These are phyloP conservation scores for Lucilia cuprina DNA, from an alignment of 1,140 invertebrate species.

Conservation along the genomic window DNA sequence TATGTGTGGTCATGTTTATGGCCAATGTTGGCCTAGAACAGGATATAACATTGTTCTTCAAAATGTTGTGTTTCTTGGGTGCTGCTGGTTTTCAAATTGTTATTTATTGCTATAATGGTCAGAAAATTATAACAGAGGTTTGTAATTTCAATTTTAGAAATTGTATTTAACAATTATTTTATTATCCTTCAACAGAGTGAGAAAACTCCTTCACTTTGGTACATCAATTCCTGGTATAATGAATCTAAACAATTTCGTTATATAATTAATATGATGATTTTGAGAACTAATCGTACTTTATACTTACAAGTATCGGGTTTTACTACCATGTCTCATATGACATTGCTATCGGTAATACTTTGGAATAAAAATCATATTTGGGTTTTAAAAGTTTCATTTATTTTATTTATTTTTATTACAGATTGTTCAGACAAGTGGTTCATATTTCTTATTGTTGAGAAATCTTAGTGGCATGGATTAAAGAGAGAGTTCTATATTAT, in stretches of 20 bases:
- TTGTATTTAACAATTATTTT: background rate
- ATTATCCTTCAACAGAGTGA: background rate
- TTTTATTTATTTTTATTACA: background rate
- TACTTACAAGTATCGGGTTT: constrained; percentile 22
- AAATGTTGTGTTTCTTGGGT: constrained; percentile 28
- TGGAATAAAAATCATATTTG: background rate
- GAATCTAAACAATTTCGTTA: constrained; percentile 28
- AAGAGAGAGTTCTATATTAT: background rate
- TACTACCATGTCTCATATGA: constrained; percentile 29
- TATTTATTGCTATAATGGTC: constrained; percentile 21
- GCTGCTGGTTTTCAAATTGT: constrained; percentile 20
- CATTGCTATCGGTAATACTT: background rate
- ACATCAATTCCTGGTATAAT: background rate
- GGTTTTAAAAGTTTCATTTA: background rate
- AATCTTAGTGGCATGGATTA: constrained; percentile 20
- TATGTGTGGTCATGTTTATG: constrained; percentile 23
- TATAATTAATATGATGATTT: constrained; percentile 15
- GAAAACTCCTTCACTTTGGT: background rate
- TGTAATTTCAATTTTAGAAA: background rate
- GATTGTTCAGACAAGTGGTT: constrained; percentile 23
- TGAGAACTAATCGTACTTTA: background rate
- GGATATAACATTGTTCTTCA: constrained; percentile 3
- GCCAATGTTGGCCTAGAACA: constrained; percentile 13
- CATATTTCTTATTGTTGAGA: background rate
- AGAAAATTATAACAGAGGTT: constrained; percentile 26